Base-by-base conservation (phyloP, 2,797 vertebrate species). In the Malurus leucopterus region DNA sequence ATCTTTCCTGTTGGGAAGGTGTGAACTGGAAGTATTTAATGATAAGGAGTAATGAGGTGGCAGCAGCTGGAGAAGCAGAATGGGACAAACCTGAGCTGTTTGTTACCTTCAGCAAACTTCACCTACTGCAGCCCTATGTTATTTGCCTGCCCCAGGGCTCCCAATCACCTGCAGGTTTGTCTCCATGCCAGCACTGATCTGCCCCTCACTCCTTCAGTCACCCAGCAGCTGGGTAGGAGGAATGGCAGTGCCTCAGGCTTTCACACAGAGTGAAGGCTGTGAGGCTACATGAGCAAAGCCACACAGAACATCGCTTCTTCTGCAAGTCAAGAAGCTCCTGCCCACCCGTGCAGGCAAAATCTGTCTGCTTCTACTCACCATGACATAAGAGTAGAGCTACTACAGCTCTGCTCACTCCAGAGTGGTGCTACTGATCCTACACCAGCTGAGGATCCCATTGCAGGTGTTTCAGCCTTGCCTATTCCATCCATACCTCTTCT, bases 81-180 rank as follows among this genome's bases (percentile, higher is more conserved):
- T 20, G 50, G 55, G 21, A 40, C 32, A 46, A 16, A 79, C 6
- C 3, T 7, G 11, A 51, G 27, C 50, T 57, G 5, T 24, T 41
- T 57, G 5, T 24, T 41, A 7, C 3, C 27, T 26, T 59, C 64
- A 70, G 61, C 27, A 65, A 69, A 53, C 13, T 29, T 76, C 51
- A 22, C 5, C 34, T 0, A 0, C 46, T 40, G 32, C n/a, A 41
- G 24, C 7, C 13, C 29, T 0, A 0, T 32, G 12, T 29, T 72
- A 59, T 38, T 62, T 29, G 4, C 19, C 24, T 53, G 54, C 3
- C 50, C 40, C 27, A 1, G 3, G 15, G 32, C 38, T 53, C n/a
- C 32, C 7, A 15, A 27, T 13, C 27, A 36, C 29, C 23, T 44
- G n/a, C 0, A 2, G 22, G 18, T 57, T 72, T 57, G 29, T 53